Conservation (phyloP, 92 coral and sea anemone species). For the Desmophyllum pertusum region DNA sequence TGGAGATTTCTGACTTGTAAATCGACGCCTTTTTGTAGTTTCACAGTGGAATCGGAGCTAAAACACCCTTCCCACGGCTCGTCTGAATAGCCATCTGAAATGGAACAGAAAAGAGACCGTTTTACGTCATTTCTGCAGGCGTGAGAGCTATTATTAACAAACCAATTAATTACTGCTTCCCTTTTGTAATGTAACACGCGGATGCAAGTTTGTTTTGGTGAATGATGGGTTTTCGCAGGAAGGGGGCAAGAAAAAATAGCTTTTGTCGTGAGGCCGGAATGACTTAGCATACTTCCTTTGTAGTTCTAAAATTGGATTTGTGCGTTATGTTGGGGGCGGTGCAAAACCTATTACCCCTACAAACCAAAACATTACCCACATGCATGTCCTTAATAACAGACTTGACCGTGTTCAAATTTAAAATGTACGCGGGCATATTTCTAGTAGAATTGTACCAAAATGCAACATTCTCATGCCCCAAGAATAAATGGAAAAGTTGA, state of each 20-base stretch:
- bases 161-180: slow-evolving; percentile 60
- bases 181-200: slow-evolving; percentile 52
- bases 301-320: slow-evolving; percentile 52
- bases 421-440: not conserved
- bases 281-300: slow-evolving; percentile 27
- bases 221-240: slow-evolving; percentile 63
- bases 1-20: slow-evolving; percentile 70
- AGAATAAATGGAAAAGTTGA: not conserved
- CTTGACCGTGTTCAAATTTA: not conserved
- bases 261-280: slow-evolving; percentile 52
- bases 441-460: not conserved
- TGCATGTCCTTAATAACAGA: not conserved
- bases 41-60: slow-evolving; percentile 73
- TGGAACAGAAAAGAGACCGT: slow-evolving; percentile 20
- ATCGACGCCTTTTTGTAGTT: slow-evolving; percentile 65
- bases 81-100: slow-evolving; percentile 58
- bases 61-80: slow-evolving; percentile 71
- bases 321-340: slow-evolving; percentile 42
- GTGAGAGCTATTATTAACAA: slow-evolving; percentile 54
- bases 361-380: slow-evolving; percentile 33
- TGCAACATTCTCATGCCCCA: not conserved
- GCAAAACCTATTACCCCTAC: slow-evolving; percentile 36
- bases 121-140: slow-evolving; percentile 21
- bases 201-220: slow-evolving; percentile 60
- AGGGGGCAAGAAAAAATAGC: slow-evolving; percentile 63